These are phyloP conservation scores for Microctenopoma steveboyesi DNA, from an alignment of 2,797 vertebrate species.

Conservation along the genomic window DNA sequence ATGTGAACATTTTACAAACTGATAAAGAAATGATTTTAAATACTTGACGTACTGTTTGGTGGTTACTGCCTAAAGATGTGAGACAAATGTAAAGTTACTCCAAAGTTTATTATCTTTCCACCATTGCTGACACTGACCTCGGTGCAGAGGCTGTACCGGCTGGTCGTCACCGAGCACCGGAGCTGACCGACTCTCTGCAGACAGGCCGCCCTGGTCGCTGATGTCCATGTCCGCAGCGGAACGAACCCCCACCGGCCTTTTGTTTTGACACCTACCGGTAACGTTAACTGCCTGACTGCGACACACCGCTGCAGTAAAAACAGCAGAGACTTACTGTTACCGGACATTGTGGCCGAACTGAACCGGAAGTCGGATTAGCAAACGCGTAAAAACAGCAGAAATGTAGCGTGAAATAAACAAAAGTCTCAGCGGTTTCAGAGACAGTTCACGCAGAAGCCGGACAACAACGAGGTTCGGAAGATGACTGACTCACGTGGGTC, in stretches of 20 bases:
- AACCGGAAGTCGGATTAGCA: background rate
- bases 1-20: no score
- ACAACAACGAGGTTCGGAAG: background rate
- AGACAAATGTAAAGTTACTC: no score
- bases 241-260: background rate
- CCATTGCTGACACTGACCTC: conserved; percentile 52
- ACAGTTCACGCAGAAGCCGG: background rate
- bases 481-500: conserved; percentile 48
- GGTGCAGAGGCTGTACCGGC: conserved; percentile 47
- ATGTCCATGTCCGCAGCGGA: conserved; percentile 29
- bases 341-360: conserved; percentile 48
- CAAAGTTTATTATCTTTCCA: no score
- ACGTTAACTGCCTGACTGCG: conserved; percentile 1
- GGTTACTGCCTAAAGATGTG: no score
- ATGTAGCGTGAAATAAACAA: background rate
- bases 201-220: background rate
- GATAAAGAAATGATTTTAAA: no score
- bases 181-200: conserved; percentile 8
- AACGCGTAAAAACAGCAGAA: rapidly evolving
- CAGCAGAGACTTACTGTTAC: conserved; percentile 30
- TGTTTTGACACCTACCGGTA: background rate
- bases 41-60: no score
- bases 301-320: conserved; percentile 57
- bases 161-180: conserved; percentile 12
- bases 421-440: rapidly evolving